Percentiles rank a stretch among this genome's conserved stretches.
These are phyloP conservation scores for Pocillopora grandis DNA, from an alignment of 92 coral and sea anemone genomes.

Conservation along the genomic window DNA sequence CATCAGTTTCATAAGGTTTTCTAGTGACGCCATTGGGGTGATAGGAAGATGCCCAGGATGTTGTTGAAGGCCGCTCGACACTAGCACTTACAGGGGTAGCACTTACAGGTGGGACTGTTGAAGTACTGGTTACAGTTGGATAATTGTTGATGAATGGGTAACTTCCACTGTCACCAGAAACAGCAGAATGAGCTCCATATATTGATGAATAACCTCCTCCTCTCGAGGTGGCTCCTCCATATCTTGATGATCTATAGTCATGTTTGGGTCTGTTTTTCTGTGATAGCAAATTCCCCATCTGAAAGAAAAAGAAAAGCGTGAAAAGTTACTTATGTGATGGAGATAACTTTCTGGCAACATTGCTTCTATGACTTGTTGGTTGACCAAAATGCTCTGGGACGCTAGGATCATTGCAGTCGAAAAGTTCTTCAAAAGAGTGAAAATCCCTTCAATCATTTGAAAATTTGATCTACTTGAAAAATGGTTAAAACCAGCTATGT, in stretches of 20 bases:
- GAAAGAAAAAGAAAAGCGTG: not conserved
- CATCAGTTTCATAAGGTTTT: not conserved
- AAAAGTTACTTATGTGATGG: too few relatives aligned
- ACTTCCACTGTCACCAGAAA: not conserved
- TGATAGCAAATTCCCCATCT: conserved; percentile 3
- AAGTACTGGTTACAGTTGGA: not conserved
- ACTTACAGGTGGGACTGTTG: not conserved
- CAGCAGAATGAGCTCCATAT: not conserved
- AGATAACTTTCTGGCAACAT: too few relatives aligned
- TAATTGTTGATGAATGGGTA: not conserved
- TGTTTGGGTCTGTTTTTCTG: not conserved
- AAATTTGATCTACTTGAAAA: too few relatives aligned
- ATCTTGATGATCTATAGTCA: not conserved
- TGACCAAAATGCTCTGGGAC: too few relatives aligned
- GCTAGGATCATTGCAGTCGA: too few relatives aligned
- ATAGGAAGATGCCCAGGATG: not conserved
- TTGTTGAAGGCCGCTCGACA: not conserved
- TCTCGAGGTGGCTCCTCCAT: not conserved
- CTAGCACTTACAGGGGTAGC: not conserved
- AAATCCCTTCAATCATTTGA: too few relatives aligned
- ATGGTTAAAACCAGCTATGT: too few relatives aligned
- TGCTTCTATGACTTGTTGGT: too few relatives aligned
- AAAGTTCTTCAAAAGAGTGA: too few relatives aligned
- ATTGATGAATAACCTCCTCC: not conserved
- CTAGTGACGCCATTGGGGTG: not conserved